Evolutionary conservation across 2,888 invertebrate genomes (phyloP).

Genomic region (Artemia sinica): DNA sequence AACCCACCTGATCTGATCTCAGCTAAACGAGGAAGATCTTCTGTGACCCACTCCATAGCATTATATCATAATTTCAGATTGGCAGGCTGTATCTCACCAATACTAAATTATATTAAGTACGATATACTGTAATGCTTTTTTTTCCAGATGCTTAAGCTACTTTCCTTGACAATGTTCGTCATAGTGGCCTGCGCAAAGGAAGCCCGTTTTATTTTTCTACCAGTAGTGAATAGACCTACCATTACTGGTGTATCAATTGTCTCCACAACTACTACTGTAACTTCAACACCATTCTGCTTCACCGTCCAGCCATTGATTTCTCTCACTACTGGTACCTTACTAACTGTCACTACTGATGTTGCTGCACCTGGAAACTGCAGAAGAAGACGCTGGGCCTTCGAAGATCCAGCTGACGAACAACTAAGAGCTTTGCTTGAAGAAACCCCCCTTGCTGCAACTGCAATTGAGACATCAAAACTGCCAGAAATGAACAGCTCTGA

Average conservation of each 20-base stretch:
- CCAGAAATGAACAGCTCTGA: background rate
- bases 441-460: background rate
- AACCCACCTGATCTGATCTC: no score
- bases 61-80: no score
- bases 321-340: background rate
- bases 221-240: background rate
- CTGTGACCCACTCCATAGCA: no score
- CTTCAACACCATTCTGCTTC: background rate
- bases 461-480: background rate
- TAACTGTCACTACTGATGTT: background rate
- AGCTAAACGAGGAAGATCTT: no score
- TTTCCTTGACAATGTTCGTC: no score
- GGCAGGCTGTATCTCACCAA: no score
- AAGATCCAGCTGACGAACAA: slow-evolving; percentile 1
- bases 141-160: no score
- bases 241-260: background rate
- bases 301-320: background rate
- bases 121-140: no score
- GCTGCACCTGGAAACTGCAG: slow-evolving; percentile 10
- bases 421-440: background rate
- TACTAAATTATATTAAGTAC: no score
- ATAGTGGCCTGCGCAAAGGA: no score
- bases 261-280: background rate
- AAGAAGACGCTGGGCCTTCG: background rate
- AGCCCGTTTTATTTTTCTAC: no score